Conservation (phyloP, 2,113 vertebrate genomes). For the Gadus chalcogrammus region DNA sequence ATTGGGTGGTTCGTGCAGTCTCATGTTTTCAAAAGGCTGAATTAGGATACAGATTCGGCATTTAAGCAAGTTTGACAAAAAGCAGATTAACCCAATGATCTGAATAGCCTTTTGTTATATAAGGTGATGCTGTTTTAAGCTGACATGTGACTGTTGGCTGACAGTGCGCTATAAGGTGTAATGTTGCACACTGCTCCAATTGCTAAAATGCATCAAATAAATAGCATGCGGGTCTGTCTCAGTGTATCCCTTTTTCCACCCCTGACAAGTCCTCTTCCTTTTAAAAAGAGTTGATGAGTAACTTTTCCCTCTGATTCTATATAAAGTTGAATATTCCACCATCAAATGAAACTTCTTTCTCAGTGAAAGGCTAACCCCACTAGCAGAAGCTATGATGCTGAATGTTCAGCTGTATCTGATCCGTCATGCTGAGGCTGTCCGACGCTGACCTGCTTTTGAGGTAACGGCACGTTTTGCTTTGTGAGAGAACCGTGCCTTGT, state of each 20-base stretch:
- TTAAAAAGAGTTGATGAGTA: neutral
- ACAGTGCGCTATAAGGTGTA: slow-evolving; percentile 48
- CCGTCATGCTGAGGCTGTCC: neutral
- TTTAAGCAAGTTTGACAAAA: slow-evolving; percentile 26
- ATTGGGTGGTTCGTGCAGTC: too few species aligned
- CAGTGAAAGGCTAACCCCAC: neutral
- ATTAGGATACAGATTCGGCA: slow-evolving; percentile 13
- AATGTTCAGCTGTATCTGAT: neutral
- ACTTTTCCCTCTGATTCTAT: neutral
- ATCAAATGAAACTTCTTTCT: neutral
- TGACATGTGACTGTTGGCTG: slow-evolving; percentile 43
- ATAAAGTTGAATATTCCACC: too few species aligned
- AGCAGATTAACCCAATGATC: slow-evolving; percentile 48
- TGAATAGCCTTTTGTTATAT: slow-evolving; percentile 57
- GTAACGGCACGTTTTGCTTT: slow-evolving; percentile 42
- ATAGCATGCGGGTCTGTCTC: slow-evolving; percentile 15
- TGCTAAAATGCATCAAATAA: slow-evolving; percentile 41
- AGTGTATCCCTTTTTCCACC: neutral
- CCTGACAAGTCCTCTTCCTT: neutral
- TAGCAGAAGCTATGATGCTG: neutral
- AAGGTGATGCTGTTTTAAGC: slow-evolving; percentile 57
- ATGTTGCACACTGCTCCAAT: slow-evolving; percentile 22
- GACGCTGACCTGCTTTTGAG: slow-evolving; percentile 31
- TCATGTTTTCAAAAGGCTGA: slow-evolving; percentile 8
- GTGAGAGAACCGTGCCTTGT: slow-evolving; percentile 49